Conservation (phyloP, 2,797 vertebrate genomes). For the Acanthornis magna region DNA sequence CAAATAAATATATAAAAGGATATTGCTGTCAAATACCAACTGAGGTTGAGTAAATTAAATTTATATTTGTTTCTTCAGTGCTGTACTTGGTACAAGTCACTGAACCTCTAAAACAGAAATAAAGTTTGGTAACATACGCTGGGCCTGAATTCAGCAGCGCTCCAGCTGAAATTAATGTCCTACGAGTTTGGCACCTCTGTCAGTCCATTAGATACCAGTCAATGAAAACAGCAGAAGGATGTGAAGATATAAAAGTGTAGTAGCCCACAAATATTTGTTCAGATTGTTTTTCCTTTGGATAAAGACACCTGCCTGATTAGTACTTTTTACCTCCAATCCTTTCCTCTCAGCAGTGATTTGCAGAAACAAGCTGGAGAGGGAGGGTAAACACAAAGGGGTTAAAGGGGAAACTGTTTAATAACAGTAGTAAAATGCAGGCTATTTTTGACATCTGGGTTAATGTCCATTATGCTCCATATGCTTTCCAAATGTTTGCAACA, state of each 20-base stretch:
- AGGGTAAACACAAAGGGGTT: slow-evolving; percentile 79
- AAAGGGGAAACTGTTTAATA: slow-evolving; percentile 84
- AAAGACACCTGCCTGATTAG: slow-evolving; percentile 77
- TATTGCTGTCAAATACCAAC: slow-evolving; percentile 64
- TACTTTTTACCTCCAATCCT: slow-evolving; percentile 67
- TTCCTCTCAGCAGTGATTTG: slow-evolving; percentile 74
- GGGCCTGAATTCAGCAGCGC: slow-evolving; percentile 4
- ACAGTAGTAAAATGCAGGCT: slow-evolving; percentile 81
- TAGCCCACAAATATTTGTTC: slow-evolving; percentile 69
- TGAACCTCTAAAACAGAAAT: slow-evolving; percentile 29
- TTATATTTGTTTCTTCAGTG: slow-evolving; percentile 40
- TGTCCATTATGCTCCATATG: slow-evolving; percentile 81
- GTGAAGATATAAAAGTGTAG: slow-evolving; percentile 59
- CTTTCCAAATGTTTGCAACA: slow-evolving; percentile 82
- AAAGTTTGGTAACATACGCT: not conserved
- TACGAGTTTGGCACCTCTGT: not conserved
- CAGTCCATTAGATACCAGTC: slow-evolving; percentile 22
- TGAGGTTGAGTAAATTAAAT: slow-evolving; percentile 46
- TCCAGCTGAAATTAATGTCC: not conserved
- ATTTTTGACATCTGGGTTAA: slow-evolving; percentile 84
- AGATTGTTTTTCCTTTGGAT: slow-evolving; percentile 75
- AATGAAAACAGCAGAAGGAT: slow-evolving; percentile 49
- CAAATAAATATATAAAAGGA: slow-evolving; percentile 56
- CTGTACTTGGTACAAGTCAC: slow-evolving; percentile 6
- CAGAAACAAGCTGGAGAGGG: slow-evolving; percentile 75